Evolutionary conservation across 2,888 invertebrate species (phyloP).

Genomic region (Isoperla grammatica): DNA sequence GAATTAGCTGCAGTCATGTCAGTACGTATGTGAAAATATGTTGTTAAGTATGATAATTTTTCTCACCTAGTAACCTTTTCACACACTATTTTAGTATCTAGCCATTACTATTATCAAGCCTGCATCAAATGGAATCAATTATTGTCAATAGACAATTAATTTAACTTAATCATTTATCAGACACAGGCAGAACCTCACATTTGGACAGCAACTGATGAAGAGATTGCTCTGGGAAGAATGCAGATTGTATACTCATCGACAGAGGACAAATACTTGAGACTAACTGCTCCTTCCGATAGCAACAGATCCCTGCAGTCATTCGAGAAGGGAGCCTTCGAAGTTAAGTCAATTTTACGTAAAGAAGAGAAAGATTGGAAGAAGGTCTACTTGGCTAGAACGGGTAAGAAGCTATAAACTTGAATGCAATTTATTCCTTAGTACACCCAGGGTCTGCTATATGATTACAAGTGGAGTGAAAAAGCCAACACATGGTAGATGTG

Average conservation of each 20-base stretch:
- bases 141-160: no score
- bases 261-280: slow-evolving; percentile 51
- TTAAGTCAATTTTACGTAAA: slow-evolving; percentile 68
- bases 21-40: no score
- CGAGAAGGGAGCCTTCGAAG: slow-evolving; percentile 52
- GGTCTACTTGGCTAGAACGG: slow-evolving; percentile 76
- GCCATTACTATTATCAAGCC: no score
- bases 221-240: slow-evolving; percentile 32
- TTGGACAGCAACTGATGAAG: slow-evolving; percentile 38
- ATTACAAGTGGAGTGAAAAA: no score
- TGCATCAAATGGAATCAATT: no score
- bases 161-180: no score
- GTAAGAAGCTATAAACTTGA: slow-evolving; percentile 42
- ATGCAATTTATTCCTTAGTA: neutral
- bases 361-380: slow-evolving; percentile 89
- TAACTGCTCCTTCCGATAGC: slow-evolving; percentile 30
- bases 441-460: no score
- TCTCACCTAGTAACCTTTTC: no score
- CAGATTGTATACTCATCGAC: slow-evolving; percentile 51
- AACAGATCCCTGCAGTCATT: slow-evolving; percentile 31
- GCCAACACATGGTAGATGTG: no score
- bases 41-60: no score
- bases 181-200: slow-evolving; percentile 31
- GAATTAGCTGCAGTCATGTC: no score
- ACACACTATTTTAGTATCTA: no score